These are phyloP conservation scores for Corvus cornix DNA, from an alignment of 2,113 vertebrate genomes.

Conservation along the genomic window DNA sequence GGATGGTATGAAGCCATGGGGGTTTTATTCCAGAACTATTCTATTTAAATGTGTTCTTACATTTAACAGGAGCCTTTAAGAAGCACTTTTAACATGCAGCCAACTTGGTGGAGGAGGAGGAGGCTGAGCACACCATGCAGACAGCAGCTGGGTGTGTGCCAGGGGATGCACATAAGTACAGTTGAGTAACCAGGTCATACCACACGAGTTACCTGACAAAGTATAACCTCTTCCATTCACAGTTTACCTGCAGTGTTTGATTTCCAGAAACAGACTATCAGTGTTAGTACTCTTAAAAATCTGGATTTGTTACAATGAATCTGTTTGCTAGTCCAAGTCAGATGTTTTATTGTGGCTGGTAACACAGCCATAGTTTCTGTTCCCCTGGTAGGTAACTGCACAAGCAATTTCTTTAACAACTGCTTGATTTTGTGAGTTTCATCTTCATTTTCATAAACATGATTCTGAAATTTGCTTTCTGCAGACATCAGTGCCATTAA, in stretches of 20 bases:
- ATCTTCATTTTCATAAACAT: background rate
- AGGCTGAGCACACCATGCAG: constrained; percentile 2
- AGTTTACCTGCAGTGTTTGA: background rate
- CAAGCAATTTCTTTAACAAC: background rate
- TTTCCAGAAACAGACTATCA: background rate
- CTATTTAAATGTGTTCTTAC: background rate
- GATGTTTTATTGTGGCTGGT: background rate
- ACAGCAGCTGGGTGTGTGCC: background rate
- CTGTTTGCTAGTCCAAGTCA: background rate
- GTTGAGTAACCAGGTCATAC: background rate
- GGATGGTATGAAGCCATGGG: background rate
- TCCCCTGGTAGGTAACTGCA: background rate
- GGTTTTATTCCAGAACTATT: background rate
- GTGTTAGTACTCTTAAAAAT: background rate
- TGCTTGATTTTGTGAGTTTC: background rate
- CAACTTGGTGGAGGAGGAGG: background rate
- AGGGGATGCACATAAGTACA: background rate
- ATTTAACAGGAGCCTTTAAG: background rate
- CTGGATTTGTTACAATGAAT: background rate
- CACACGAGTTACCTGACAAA: background rate
- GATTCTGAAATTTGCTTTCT: constrained; percentile 11
- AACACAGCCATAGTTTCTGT: background rate
- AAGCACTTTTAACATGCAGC: background rate
- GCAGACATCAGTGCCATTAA: background rate
- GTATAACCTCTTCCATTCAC: background rate